Base-by-base conservation (phyloP, 2,888 invertebrate species). In the Microchrysa polita region DNA sequence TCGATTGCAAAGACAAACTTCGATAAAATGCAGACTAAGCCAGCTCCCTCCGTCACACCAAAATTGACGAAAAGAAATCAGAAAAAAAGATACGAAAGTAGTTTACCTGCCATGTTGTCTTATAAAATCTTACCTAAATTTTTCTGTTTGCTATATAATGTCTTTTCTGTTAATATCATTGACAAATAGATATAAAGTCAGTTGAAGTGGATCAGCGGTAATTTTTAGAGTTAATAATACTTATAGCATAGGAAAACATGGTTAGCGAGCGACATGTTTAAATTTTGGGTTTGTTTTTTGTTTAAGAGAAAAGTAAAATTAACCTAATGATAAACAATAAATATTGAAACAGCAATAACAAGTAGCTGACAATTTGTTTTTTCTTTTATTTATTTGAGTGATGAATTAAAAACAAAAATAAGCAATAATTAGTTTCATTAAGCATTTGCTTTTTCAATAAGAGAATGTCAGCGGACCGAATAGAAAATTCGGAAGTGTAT, bases 11-110 rank as follows among this genome's bases (percentile, higher is more conserved):
- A n/a, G n/a, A n/a, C n/a, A 34, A 7, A 34, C 27, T 34, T 2
- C 27, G 27, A 34, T n/a, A n/a, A n/a, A n/a, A n/a, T n/a, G n/a
- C n/a, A n/a, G n/a, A n/a, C n/a, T n/a, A n/a, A 2, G 27, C 27
- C 27, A n/a, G 27, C 27, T 34, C 27, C 27, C n/a, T n/a, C 27
- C 27, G 27, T 34, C 27, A 34, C 27, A 34, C n/a, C n/a, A n/a
- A n/a, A n/a, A 34, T 34, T 7, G 27, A 34, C 73, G 74, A 75
- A 75, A 77, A 77, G 76, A 77, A 76, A 75, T 73, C 74, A 73
- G 74, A 76, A 74, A 73, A 73, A 76, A 74, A 73, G 76, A 76
- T 76, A 75, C 75, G 75, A 76, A 76, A 77, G 57, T 57, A 40
- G 55, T 20, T 40, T 57, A 57, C 69, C 42, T 40, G n/a, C n/a